These are phyloP conservation scores for Penaeus chinensis DNA, from an alignment of 1,140 invertebrate genomes.

Conservation along the genomic window DNA sequence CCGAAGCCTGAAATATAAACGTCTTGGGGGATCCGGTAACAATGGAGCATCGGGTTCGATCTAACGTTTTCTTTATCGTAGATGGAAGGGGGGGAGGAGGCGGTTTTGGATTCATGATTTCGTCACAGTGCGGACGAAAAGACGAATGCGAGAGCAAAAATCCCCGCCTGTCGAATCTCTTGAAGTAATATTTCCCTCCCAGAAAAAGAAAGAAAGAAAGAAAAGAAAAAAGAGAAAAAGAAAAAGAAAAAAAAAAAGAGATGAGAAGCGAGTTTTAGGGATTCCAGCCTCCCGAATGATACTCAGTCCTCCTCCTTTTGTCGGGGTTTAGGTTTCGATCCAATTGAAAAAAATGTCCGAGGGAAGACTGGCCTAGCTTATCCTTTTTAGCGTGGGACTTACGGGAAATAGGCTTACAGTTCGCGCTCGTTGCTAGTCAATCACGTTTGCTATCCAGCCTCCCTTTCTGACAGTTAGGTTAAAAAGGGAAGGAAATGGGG, in stretches of 20 bases:
- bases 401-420: constrained; percentile 28
- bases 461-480: too few species aligned
- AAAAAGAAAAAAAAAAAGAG: too few species aligned
- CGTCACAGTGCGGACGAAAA: neutral
- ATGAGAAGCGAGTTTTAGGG: too few species aligned
- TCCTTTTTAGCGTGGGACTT: constrained; percentile 25
- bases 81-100: neutral
- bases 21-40: constrained; percentile 25
- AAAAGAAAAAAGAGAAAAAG: too few species aligned
- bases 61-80: neutral
- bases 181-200: too few species aligned
- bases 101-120: neutral
- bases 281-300: too few species aligned
- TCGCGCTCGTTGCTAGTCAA: constrained; percentile 1
- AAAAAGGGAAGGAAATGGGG: too few species aligned
- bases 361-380: constrained; percentile 17
- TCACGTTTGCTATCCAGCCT: too few species aligned
- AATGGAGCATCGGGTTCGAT: constrained; percentile 25
- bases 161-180: too few species aligned
- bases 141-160: too few species aligned
- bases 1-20: constrained; percentile 3
- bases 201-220: too few species aligned
- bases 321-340: neutral
- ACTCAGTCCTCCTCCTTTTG: constrained; percentile 1
- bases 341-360: neutral